phyloP scores from a whole-genome alignment of 2,797 vertebrate genomes.

The Odontamblyopus rebecca region DNA sequence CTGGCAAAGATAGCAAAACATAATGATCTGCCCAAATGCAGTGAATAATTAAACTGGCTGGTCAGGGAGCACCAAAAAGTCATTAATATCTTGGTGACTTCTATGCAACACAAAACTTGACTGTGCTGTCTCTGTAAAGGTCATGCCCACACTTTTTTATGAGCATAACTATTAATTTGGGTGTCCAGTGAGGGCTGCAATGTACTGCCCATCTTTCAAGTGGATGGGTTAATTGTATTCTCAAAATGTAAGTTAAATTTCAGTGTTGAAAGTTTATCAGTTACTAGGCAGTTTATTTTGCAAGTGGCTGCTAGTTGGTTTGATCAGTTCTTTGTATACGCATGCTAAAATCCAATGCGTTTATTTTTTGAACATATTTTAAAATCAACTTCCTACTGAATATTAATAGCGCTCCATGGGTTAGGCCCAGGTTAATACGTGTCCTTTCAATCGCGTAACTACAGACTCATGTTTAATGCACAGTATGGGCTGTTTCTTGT shows the following conservation, averaged over 20 bases:
- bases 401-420: slow-evolving; percentile 63
- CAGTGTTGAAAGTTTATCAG: background rate
- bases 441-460: slow-evolving; percentile 68
- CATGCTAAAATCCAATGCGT: background rate
- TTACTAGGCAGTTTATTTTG: background rate
- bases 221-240: background rate
- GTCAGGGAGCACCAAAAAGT: slow-evolving; percentile 43
- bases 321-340: background rate
- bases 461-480: slow-evolving; percentile 68
- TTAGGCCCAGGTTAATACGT: slow-evolving; percentile 64
- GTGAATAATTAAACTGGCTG: slow-evolving; percentile 62
- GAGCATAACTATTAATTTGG: slow-evolving; percentile 21
- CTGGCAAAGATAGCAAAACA: slow-evolving; percentile 34
- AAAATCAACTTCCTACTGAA: slow-evolving; percentile 50
- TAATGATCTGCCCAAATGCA: slow-evolving; percentile 41
- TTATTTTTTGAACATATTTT: slow-evolving; percentile 49
- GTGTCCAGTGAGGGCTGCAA: slow-evolving; percentile 1
- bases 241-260: background rate
- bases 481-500: slow-evolving; percentile 43
- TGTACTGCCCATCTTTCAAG: background rate
- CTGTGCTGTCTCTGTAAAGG: slow-evolving; percentile 11
- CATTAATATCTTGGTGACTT: slow-evolving; percentile 58
- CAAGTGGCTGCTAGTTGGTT: no score
- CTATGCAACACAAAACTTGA: slow-evolving; percentile 34
- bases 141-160: background rate